Evolutionary conservation across 1,140 invertebrate species (phyloP).

Genomic region (Achatina immaculata): DNA sequence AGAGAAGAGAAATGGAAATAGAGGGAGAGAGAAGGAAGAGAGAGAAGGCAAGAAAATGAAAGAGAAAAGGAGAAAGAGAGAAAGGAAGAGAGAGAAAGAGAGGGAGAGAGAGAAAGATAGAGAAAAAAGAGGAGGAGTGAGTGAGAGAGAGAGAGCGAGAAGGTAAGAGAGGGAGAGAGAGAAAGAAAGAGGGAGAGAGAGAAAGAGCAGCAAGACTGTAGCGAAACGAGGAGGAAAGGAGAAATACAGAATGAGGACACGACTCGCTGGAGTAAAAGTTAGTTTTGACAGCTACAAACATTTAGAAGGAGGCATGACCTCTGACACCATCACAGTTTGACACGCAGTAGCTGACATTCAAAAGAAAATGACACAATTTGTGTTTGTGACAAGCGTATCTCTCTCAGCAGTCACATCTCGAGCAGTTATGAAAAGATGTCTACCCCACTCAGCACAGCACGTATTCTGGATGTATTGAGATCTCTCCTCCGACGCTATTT

Average conservation of each 20-base stretch:
- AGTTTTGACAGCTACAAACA: not conserved
- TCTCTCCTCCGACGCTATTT: no score
- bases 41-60: not conserved
- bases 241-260: no score
- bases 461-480: no score
- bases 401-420: not conserved
- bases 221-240: no score
- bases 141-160: no score
- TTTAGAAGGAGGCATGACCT: not conserved
- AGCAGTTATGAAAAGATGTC: not conserved
- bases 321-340: not conserved
- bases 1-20: not conserved
- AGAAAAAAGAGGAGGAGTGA: not conserved
- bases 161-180: no score
- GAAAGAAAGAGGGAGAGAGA: no score
- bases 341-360: not conserved
- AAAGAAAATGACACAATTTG: slow-evolving; percentile 10
- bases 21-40: not conserved
- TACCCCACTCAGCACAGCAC: no score
- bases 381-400: not conserved
- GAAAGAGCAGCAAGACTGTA: no score
- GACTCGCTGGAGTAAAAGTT: no score
- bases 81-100: not conserved
- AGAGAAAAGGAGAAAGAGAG: not conserved
- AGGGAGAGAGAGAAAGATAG: not conserved